Evolutionary conservation across 2,113 vertebrate genomes (phyloP).

Genomic region (Chelonoidis abingdonii): DNA sequence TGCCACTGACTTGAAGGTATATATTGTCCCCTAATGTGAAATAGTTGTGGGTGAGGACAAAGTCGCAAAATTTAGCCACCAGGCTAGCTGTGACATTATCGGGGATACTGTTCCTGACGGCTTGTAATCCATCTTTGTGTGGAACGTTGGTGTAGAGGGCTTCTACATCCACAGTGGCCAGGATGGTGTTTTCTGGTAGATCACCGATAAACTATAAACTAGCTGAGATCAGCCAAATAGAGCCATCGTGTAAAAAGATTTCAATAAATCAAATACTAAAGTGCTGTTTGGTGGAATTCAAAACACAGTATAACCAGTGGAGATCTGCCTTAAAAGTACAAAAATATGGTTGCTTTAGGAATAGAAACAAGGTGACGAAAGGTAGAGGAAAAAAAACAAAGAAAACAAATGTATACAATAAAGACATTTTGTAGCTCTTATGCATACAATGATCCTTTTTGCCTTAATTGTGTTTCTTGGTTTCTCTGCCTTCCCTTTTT

Average conservation of each 20-base stretch:
- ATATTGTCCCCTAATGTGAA: too few relatives aligned
- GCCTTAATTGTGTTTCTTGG: not conserved
- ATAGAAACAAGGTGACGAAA: not conserved
- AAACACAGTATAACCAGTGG: not conserved
- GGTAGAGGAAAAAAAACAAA: not conserved
- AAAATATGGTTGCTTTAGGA: conserved; percentile 4
- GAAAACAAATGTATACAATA: not conserved
- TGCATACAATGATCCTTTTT: not conserved
- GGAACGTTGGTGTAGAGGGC: too few relatives aligned
- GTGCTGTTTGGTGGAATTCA: not conserved
- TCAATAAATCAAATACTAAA: not conserved
- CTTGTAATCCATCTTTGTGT: too few relatives aligned
- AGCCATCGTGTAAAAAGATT: not conserved
- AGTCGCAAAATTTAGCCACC: too few relatives aligned
- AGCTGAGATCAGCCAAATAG: not conserved
- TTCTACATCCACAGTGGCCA: too few relatives aligned
- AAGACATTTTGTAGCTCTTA: not conserved
- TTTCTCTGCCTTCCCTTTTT: not conserved
- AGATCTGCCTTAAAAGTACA: not conserved
- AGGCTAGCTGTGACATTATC: too few relatives aligned
- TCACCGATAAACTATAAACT: not conserved
- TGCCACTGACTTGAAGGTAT: too few relatives aligned
- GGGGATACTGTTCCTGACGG: too few relatives aligned
- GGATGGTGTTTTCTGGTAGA: too few relatives aligned
- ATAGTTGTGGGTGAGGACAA: too few relatives aligned